Conservation (phyloP, 2,888 invertebrate species). For the Exephanes ischioxanthus region DNA sequence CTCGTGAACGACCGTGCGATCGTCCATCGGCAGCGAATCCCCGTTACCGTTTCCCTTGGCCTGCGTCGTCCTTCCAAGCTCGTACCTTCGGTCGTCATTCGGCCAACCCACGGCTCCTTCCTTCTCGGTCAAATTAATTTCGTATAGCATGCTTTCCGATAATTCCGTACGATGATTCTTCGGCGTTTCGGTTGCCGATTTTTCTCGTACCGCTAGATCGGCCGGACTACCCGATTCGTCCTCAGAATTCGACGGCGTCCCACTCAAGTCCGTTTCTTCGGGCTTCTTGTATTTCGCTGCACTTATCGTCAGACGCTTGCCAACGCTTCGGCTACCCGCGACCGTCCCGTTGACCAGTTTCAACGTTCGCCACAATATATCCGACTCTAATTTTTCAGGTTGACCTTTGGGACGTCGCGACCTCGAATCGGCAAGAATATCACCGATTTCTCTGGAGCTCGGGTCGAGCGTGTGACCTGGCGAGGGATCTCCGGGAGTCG, state of each 20-base stretch:
- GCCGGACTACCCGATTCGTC: not conserved
- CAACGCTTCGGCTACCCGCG: not conserved
- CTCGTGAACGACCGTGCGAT: slow-evolving; percentile 69
- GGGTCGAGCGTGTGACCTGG: not conserved
- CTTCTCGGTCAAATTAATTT: slow-evolving; percentile 1
- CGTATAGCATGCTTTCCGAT: not conserved
- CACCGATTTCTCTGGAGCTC: slow-evolving; percentile 29
- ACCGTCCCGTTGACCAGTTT: not conserved
- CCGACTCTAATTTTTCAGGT: not conserved
- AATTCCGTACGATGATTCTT: not conserved
- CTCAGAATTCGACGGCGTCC: not conserved
- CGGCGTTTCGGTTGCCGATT: not conserved
- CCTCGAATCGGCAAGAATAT: slow-evolving; percentile 36
- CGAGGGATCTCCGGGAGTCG: not conserved
- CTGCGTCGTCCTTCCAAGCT: not conserved
- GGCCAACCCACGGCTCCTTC: not conserved
- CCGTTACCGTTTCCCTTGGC: not conserved
- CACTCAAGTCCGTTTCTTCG: not conserved
- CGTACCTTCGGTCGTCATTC: not conserved
- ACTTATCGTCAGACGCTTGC: not conserved
- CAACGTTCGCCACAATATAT: slow-evolving; percentile 6
- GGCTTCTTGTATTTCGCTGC: not conserved
- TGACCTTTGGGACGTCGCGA: not conserved
- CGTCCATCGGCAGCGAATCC: slow-evolving; percentile 67
- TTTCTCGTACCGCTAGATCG: not conserved